Conservation (phyloP, 2,113 vertebrate genomes). For the Oxyruncus cristatus region DNA sequence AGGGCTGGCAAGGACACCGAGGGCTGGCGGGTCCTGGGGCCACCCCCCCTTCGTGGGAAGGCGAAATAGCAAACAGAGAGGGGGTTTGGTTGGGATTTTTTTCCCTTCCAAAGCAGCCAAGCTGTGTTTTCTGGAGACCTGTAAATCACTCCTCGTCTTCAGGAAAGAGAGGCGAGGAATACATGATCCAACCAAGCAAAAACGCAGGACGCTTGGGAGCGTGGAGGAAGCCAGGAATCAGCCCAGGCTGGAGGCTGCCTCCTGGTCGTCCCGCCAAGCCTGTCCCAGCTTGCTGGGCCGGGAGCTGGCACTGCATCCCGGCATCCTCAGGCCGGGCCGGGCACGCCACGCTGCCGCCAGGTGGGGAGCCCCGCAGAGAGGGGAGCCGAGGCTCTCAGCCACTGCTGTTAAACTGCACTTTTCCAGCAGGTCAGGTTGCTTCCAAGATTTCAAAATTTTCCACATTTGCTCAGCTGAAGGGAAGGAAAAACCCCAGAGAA, state of each 20-base stretch:
- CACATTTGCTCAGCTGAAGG: not conserved
- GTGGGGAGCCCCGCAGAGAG: not conserved
- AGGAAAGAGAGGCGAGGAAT: slow-evolving; percentile 28
- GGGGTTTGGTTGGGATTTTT: not conserved
- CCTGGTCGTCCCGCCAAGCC: rapidly evolving
- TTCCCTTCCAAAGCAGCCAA: slow-evolving; percentile 12
- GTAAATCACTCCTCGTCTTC: slow-evolving; percentile 51
- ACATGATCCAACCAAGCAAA: slow-evolving; percentile 46
- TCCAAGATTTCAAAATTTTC: slow-evolving; percentile 24
- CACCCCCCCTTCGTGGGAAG: not conserved
- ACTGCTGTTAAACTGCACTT: rapidly evolving
- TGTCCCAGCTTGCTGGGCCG: not conserved
- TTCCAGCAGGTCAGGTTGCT: not conserved
- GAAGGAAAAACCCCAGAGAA: not conserved
- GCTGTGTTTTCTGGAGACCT: slow-evolving; percentile 35
- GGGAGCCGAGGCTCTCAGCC: rapidly evolving
- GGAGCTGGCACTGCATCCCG: not conserved
- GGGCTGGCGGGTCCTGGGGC: not conserved
- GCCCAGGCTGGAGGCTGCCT: not conserved
- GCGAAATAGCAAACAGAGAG: not conserved
- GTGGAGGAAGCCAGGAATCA: not conserved
- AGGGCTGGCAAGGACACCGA: rapidly evolving
- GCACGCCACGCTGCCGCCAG: rapidly evolving
- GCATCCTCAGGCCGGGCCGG: not conserved
- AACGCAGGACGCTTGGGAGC: not conserved